Base-by-base conservation (phyloP, 2,888 invertebrate species). In the Fragum sueziense region DNA sequence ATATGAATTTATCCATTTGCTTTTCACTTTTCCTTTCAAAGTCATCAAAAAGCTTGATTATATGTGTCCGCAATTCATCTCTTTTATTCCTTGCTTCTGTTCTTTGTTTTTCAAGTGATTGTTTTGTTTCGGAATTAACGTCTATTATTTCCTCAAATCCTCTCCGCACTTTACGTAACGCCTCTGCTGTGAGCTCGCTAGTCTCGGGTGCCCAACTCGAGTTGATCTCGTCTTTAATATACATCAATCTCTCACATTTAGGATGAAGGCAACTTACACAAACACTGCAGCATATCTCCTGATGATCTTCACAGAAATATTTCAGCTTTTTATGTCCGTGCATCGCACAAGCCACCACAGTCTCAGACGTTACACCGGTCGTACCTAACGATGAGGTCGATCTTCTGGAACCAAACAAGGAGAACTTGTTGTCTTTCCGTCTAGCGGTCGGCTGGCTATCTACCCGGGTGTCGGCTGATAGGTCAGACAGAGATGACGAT, bases 241-340 rank as follows among this genome's bases (percentile, higher is more conserved):
- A 74, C 80, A 84, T 79, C 6, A 84, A 76, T 61, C 84, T 59
- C n/a, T 84, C 76, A 47, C 84, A 84, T 29, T 74, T 73, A 6
- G 72, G 70, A 41, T 84, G 84, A 20, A 84, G 74, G 22, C 79
- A 80, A 41, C 74, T 81, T 1, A 84, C 76, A 65, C 84, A 84
- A 3, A 84, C 84, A 51, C 80, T 84, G 57, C 84, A 84, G n/a
- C 84, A 74, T 11, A 84, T 47, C 62, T 84, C 84, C 47, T 84
- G 84, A 27, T 84, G 84, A 54, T 80, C 79, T 65, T 84, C 84
- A 47, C 84, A 84, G 72, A 69, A 84, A 71, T 84, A 84, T 68
- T 84, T 84, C n/a, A 84, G 31, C 57, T 79, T 81, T 62, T 84
- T 84, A 31, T 84, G 79, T n/a, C 71, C 73, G 47, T 84, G 84